A percentile compares a stretch with the other conserved stretches of the same genome.
Conservation (phyloP, 2,888 invertebrate genomes). For the Luffia ferchaultella region DNA sequence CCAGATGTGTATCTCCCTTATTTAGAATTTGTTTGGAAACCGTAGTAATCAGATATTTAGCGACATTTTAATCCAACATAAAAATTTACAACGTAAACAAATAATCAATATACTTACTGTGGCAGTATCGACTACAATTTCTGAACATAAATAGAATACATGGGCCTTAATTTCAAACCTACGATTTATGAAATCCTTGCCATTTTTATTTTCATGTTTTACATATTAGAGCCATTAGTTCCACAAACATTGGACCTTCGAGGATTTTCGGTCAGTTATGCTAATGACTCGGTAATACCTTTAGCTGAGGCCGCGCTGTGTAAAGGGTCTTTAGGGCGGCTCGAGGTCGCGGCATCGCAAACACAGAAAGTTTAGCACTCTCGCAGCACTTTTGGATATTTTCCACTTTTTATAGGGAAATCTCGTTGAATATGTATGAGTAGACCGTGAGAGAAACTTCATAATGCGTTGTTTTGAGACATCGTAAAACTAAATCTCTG, state of each 20-base stretch:
- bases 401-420: slow-evolving; percentile 9
- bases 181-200: too few relatives aligned
- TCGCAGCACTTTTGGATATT: slow-evolving; percentile 8
- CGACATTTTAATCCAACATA: too few relatives aligned
- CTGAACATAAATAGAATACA: too few relatives aligned
- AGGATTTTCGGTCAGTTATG: neutral
- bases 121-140: too few relatives aligned
- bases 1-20: too few relatives aligned
- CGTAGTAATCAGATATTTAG: too few relatives aligned
- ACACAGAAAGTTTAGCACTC: slow-evolving; percentile 9
- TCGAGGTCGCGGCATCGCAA: slow-evolving; percentile 8
- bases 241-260: neutral
- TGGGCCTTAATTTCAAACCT: too few relatives aligned
- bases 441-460: slow-evolving; percentile 6
- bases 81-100: too few relatives aligned
- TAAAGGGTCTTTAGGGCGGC: slow-evolving; percentile 4
- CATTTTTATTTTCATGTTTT: neutral
- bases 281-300: neutral
- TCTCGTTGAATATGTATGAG: slow-evolving; percentile 33
- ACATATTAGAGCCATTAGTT: neutral
- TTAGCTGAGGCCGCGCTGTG: slow-evolving; percentile 10
- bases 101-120: too few relatives aligned
- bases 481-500: slow-evolving; percentile 1
- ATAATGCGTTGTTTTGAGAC: slow-evolving; percentile 13
- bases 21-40: too few relatives aligned